phyloP scores from a whole-genome alignment of 2,113 vertebrate genomes.

The Sinocyclocheilus grahami region DNA sequence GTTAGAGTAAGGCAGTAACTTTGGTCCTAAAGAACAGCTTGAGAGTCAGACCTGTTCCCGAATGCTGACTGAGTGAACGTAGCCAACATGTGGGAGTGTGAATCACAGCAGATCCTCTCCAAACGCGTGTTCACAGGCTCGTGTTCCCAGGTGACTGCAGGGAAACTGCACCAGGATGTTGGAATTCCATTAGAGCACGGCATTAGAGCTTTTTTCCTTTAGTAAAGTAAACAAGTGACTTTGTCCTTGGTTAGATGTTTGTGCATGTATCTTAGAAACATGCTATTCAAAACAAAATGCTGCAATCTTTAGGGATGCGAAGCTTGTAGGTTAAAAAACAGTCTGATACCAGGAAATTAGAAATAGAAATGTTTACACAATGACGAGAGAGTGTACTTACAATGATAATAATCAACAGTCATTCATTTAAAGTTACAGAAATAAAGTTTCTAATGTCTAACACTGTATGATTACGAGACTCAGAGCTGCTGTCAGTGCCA shows the following conservation, averaged over 20 bases:
- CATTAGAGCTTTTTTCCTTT: not conserved
- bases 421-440: not conserved
- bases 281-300: slow-evolving; percentile 1
- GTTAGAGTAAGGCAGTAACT: not conserved
- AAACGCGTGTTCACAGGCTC: slow-evolving; percentile 16
- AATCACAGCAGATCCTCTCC: slow-evolving; percentile 20
- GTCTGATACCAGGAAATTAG: not conserved
- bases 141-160: slow-evolving; percentile 35
- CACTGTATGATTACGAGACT: not conserved
- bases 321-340: slow-evolving; percentile 7
- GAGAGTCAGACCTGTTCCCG: not conserved
- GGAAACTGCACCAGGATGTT: not conserved
- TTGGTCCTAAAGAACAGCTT: not conserved
- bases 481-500: not conserved
- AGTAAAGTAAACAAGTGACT: slow-evolving; percentile 32
- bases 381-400: not conserved
- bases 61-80: not conserved
- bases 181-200: slow-evolving; percentile 15
- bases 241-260: slow-evolving; percentile 32
- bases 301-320: not conserved
- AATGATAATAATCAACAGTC: slow-evolving; percentile 20
- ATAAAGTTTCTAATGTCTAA: not conserved
- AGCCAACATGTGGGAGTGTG: not conserved
- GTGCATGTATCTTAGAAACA: slow-evolving; percentile 34
- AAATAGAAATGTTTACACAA: slow-evolving; percentile 24